Conservation (phyloP, 2,888 invertebrate species). For the Neoscelio sp. region DNA sequence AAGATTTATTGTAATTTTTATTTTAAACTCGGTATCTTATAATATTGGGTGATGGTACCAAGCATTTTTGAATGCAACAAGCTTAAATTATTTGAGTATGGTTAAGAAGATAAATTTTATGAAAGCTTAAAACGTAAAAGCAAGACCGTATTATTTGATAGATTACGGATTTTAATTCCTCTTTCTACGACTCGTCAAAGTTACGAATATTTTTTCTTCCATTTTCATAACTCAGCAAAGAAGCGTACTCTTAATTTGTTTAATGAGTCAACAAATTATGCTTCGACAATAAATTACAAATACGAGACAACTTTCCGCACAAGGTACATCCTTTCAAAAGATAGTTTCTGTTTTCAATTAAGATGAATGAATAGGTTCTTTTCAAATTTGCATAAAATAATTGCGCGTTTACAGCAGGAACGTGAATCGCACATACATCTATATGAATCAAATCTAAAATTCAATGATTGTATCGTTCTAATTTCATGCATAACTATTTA, state of each 20-base stretch:
- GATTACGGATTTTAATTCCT: constrained; percentile 29
- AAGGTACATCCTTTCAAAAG: no score
- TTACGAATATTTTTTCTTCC: constrained; percentile 10
- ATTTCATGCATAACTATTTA: constrained; percentile 30
- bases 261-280: constrained; percentile 6
- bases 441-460: constrained; percentile 40
- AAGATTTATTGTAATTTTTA: no score
- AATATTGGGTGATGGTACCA: no score
- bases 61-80: constrained; percentile 12
- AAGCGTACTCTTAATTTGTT: neutral
- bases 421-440: constrained; percentile 23
- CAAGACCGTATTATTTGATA: constrained; percentile 23
- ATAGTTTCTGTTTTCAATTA: constrained; percentile 26
- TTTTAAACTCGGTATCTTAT: no score
- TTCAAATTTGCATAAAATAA: constrained; percentile 37
- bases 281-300: constrained; percentile 1
- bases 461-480: constrained; percentile 31
- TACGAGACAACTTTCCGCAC: no score
- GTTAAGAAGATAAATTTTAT: constrained; percentile 30
- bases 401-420: constrained; percentile 31
- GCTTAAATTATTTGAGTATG: constrained; percentile 20
- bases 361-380: constrained; percentile 13
- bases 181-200: constrained; percentile 3
- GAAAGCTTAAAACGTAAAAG: constrained; percentile 13
- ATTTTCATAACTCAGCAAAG: no score